Evolutionary conservation across 2,113 vertebrate species (phyloP), one percentile per base, ranked within the genome.

Genomic region (Perca fluviatilis): DNA sequence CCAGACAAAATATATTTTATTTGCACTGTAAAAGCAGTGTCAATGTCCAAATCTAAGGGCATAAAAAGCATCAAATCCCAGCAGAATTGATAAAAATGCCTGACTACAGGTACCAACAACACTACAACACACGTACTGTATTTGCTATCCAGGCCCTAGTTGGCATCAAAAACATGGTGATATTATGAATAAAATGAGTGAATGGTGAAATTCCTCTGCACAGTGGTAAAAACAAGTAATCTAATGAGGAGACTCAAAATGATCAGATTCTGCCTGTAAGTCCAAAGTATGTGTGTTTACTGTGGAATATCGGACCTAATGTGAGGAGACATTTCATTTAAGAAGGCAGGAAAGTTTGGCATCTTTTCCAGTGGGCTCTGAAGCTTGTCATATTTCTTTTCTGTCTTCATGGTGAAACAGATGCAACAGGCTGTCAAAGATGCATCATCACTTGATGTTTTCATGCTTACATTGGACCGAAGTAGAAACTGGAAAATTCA

Each of bases 261-360:
- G 23, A 71, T 72, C 23, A 50, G 15, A 62, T 16, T 67, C 25
- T 62, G 14, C 9, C 51, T 58, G n/a, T 49, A 64, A 2, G 18
- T 64, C n/a, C 51, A 58, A 64, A 23, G n/a, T 43, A 56, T 27
- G 47, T 65, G n/a, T 65, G 33, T 66, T 69, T 57, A 56, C 11
- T 57, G 13, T 53, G 33, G 13, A 76, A 51, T 27, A 16, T 78
- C 30, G 33, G 54, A 66, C n/a, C 56, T 77, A 47, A 77, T 74
- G 53, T 56, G 49, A 56, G 54, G 66, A 74, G 71, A 72, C 79
- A 57, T 81, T 86, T 86, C 9, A 11, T 62, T 74, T 79, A 6
- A 68, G 0, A 54, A 76, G 51, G 27, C 21, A 27, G 6, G 50
- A 64, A 67, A 67, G 33, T 54, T 78, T 79, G 56, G 81, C 62